phyloP scores from a whole-genome alignment of 2,888 invertebrate genomes.

The Zele albiditarsus region DNA sequence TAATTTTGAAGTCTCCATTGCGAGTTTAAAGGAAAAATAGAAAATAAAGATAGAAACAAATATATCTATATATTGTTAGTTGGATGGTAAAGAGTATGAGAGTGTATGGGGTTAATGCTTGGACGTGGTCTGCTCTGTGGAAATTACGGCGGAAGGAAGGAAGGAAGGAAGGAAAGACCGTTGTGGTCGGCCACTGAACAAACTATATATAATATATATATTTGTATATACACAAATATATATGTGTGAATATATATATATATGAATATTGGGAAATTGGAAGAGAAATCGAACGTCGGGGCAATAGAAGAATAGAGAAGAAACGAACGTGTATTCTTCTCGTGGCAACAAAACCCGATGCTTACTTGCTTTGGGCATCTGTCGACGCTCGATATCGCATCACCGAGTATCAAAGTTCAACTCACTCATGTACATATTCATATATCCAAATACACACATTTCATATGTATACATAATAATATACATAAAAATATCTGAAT shows the following conservation, averaged over 20 bases:
- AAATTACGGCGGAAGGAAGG: slow-evolving; percentile 47
- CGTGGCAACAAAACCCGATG: slow-evolving; percentile 42
- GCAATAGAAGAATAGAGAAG: not conserved
- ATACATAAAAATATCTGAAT: not conserved
- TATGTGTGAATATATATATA: not conserved
- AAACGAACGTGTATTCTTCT: slow-evolving; percentile 14
- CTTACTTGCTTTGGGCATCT: slow-evolving; percentile 44
- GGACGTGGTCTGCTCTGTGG: slow-evolving; percentile 42
- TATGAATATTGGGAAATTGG: slow-evolving; percentile 2
- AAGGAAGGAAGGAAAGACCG: slow-evolving; percentile 38
- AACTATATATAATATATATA: not conserved
- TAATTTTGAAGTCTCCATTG: slow-evolving; percentile 1
- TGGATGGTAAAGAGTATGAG: not conserved
- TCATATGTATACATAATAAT: slow-evolving; percentile 22
- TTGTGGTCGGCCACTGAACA: slow-evolving; percentile 24
- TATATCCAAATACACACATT: not conserved
- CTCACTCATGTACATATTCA: slow-evolving; percentile 11
- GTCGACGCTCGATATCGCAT: slow-evolving; percentile 45
- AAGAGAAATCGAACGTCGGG: slow-evolving; percentile 29
- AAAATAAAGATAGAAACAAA: not conserved
- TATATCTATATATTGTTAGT: slow-evolving; percentile 6
- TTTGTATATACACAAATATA: not conserved
- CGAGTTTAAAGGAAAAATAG: not conserved
- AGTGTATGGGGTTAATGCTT: slow-evolving; percentile 41
- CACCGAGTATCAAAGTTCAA: slow-evolving; percentile 29